Evolutionary conservation across 2,797 vertebrate genomes (phyloP).

Genomic region (Amazonetta brasiliensis): DNA sequence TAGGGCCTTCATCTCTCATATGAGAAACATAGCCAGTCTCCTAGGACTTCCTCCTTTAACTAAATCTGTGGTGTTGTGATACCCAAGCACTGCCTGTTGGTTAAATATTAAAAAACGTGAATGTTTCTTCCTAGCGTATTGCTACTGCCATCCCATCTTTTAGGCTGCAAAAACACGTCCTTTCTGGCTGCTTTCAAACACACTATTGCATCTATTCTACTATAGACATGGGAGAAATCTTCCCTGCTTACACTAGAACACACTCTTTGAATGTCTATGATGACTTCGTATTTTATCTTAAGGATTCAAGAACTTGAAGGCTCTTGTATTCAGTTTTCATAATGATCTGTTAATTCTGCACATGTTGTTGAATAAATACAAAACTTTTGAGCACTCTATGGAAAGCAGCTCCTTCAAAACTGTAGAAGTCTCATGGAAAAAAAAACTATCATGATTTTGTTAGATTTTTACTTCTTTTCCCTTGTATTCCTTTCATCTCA

Average conservation of each 20-base stretch:
- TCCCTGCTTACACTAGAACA: not conserved
- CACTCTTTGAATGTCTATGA: not conserved
- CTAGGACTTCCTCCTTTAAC: not conserved
- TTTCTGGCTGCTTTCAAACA: conserved; percentile 1
- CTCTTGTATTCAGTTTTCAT: not conserved
- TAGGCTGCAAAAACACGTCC: not conserved
- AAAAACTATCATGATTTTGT: not conserved
- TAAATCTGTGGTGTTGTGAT: not conserved
- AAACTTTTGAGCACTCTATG: not conserved
- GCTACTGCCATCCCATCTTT: not conserved
- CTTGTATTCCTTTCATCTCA: not conserved
- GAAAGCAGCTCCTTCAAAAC: not conserved
- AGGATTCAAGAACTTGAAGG: not conserved
- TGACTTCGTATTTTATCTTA: not conserved
- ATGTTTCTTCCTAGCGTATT: not conserved
- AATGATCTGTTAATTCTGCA: not conserved
- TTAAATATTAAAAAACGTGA: not conserved
- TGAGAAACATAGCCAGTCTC: not conserved
- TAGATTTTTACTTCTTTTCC: not conserved
- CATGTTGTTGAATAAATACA: not conserved
- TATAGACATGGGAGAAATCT: not conserved
- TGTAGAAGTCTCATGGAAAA: not conserved
- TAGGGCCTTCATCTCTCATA: not conserved
- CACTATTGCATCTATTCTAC: not conserved
- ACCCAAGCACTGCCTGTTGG: not conserved